These are phyloP conservation scores for Drosophila murphyi DNA, from an alignment of 1,140 invertebrate genomes.

Conservation along the genomic window DNA sequence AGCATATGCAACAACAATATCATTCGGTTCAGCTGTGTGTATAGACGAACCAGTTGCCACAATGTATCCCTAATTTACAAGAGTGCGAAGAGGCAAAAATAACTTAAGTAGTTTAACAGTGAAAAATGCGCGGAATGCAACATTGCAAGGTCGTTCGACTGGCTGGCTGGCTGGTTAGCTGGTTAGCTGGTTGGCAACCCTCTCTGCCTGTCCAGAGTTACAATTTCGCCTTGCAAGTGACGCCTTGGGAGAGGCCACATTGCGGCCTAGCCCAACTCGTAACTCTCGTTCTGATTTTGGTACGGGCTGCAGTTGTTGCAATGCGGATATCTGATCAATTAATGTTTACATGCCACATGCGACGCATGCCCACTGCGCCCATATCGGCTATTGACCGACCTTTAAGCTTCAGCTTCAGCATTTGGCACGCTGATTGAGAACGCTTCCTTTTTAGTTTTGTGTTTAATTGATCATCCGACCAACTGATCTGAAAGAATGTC, in stretches of 20 bases:
- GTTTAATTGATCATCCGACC: slow-evolving; percentile 38
- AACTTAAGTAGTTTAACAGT: slow-evolving; percentile 60
- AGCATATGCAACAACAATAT: slow-evolving; percentile 1
- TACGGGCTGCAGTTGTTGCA: slow-evolving; percentile 16
- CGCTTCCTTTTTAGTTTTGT: slow-evolving; percentile 7
- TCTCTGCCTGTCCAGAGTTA: background rate
- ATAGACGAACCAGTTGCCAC: slow-evolving; percentile 53
- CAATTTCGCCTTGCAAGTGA: slow-evolving; percentile 4
- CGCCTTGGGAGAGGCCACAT: slow-evolving; percentile 1
- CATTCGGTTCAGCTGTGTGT: slow-evolving; percentile 12
- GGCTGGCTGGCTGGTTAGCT: slow-evolving; percentile 5
- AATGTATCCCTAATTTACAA: slow-evolving; percentile 50
- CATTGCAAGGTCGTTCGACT: slow-evolving; percentile 58
- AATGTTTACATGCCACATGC: slow-evolving; percentile 61
- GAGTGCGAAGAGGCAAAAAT: slow-evolving; percentile 61
- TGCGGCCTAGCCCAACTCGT: slow-evolving; percentile 34
- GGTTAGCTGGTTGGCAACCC: background rate
- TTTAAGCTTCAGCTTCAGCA: slow-evolving; percentile 22
- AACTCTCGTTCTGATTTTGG: background rate
- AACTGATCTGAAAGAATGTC: background rate
- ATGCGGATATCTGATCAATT: slow-evolving; percentile 65
- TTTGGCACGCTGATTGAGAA: slow-evolving; percentile 47
- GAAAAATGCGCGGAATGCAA: slow-evolving; percentile 67
- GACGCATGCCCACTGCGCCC: slow-evolving; percentile 14
- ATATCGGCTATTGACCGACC: slow-evolving; percentile 53